phyloP scores from a whole-genome alignment of 2,797 vertebrate species.

The Clarias laeviceps region DNA sequence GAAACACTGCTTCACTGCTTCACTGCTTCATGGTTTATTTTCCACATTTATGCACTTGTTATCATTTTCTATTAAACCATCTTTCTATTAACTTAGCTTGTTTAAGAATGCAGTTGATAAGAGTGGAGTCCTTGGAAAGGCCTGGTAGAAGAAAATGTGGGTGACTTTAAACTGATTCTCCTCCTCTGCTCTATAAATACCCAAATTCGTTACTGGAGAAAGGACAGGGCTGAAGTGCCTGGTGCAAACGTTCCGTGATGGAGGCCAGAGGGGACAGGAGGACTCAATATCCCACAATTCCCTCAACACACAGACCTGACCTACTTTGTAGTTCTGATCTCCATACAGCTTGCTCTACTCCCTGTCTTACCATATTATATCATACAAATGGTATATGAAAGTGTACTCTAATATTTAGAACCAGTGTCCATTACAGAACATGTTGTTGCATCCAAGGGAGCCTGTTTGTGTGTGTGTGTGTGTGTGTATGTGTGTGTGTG shows the following conservation, averaged over 20 bases:
- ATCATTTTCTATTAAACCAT: background rate
- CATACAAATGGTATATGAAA: background rate
- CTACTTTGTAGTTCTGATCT: constrained; percentile 53
- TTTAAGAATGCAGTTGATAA: constrained; percentile 35
- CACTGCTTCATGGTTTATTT: background rate
- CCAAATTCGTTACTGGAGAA: constrained; percentile 30
- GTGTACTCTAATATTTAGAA: background rate
- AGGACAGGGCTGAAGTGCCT: constrained; percentile 25
- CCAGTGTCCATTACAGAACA: constrained; percentile 12
- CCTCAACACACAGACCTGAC: constrained; percentile 47
- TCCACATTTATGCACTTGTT: background rate
- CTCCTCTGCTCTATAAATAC: constrained; percentile 50
- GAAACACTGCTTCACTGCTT: background rate
- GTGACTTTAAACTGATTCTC: constrained; percentile 47
- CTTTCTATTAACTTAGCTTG: constrained; percentile 30
- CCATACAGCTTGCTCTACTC: constrained; percentile 26
- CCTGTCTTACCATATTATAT: constrained; percentile 8
- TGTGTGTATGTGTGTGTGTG: constrained; percentile 5
- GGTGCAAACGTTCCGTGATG: constrained; percentile 24
- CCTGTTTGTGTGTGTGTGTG: constrained; percentile 10
- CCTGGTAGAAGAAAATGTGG: constrained; percentile 26
- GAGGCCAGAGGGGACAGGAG: constrained; percentile 39
- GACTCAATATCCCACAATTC: constrained; percentile 46
- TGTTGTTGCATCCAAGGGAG: background rate
- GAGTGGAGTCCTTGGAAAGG: constrained; percentile 39